Conservation (phyloP, 1,140 invertebrate species). For the Medauroidea extradentata region DNA sequence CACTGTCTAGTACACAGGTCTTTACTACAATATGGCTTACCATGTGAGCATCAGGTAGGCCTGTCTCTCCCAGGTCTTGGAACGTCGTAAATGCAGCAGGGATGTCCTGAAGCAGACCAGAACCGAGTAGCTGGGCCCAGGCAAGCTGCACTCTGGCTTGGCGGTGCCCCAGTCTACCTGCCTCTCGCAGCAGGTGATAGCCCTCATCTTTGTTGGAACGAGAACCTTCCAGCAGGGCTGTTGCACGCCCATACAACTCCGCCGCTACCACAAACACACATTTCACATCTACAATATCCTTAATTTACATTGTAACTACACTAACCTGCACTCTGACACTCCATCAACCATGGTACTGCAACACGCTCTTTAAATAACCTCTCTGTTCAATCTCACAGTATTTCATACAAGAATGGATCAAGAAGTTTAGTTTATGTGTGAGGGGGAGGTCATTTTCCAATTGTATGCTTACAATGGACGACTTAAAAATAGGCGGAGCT, state of each 20-base stretch:
- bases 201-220: slow-evolving; percentile 59
- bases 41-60: slow-evolving; percentile 84
- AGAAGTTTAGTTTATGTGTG: no score
- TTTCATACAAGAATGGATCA: no score
- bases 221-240: slow-evolving; percentile 60
- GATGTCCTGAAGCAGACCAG: slow-evolving; percentile 65
- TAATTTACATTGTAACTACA: slow-evolving; percentile 3
- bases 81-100: slow-evolving; percentile 72
- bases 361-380: not conserved
- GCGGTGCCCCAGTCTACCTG: slow-evolving; percentile 72
- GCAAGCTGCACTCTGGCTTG: slow-evolving; percentile 78
- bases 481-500: no score
- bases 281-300: not conserved
- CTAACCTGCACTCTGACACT: not conserved
- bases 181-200: slow-evolving; percentile 62
- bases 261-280: slow-evolving; percentile 48
- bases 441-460: no score
- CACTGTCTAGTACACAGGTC: no score
- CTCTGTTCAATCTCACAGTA: no score
- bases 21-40: slow-evolving; percentile 50
- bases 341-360: slow-evolving; percentile 7
- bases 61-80: slow-evolving; percentile 66
- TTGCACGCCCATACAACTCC: slow-evolving; percentile 60
- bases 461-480: no score
- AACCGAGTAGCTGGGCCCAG: slow-evolving; percentile 81